Evolutionary conservation across 2,888 invertebrate genomes (phyloP).

Genomic region (Hydraecia micacea): DNA sequence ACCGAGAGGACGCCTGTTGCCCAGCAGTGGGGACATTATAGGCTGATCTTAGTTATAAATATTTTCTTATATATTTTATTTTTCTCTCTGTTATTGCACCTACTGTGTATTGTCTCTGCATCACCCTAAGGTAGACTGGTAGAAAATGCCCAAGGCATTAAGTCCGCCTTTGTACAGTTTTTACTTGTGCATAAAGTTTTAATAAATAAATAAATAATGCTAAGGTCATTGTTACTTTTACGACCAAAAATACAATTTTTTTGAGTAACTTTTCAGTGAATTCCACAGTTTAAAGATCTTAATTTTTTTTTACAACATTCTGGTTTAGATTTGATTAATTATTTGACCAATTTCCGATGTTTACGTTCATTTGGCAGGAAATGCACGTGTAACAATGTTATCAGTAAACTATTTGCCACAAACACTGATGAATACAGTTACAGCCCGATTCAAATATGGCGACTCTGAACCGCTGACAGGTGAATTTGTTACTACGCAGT

Average conservation of each 20-base stretch:
- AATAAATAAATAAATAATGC: too few species aligned
- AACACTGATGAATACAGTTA: constrained; percentile 7
- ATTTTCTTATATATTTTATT: too few species aligned
- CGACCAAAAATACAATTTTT: neutral
- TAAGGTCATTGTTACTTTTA: neutral
- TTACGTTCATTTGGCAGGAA: constrained; percentile 18
- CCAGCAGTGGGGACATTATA: neutral
- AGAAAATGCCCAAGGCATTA: too few species aligned
- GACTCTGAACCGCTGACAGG: neutral
- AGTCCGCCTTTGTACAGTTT: too few species aligned
- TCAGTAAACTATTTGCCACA: constrained; percentile 17
- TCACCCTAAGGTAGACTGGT: too few species aligned
- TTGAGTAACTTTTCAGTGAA: neutral
- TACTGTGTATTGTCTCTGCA: too few species aligned
- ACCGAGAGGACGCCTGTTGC: neutral
- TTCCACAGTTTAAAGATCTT: neutral
- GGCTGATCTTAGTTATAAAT: too few species aligned
- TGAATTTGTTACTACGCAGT: neutral
- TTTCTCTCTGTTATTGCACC: too few species aligned
- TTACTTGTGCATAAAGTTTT: too few species aligned
- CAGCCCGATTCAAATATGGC: neutral
- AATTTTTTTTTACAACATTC: neutral
- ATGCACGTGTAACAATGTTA: constrained; percentile 31
- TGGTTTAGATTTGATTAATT: constrained; percentile 3
- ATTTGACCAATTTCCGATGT: constrained; percentile 26